A percentile compares a stretch with the other conserved stretches of the same genome.
Conservation (phyloP, 2,797 vertebrate genomes). For the Anomalospiza imberbis region DNA sequence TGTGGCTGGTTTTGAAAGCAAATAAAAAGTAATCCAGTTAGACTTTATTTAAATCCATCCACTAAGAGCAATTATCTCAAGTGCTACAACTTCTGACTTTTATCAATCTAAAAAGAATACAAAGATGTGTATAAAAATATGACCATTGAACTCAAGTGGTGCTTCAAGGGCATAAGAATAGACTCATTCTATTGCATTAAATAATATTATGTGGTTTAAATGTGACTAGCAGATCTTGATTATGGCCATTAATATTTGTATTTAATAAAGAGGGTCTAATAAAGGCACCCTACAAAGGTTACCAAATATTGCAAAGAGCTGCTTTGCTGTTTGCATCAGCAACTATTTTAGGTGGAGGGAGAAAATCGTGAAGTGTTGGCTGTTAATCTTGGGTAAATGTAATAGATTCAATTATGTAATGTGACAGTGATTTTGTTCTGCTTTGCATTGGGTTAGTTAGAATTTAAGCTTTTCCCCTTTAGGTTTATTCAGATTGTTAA, state of each 20-base stretch:
- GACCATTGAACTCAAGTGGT: background rate
- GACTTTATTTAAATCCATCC: conserved; percentile 25
- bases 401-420: conserved; percentile 8
- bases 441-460: conserved; percentile 28
- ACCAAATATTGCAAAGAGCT: background rate
- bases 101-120: background rate
- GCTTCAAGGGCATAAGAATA: background rate
- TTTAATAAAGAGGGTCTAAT: background rate
- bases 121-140: background rate
- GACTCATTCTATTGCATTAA: background rate
- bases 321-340: background rate
- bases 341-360: conserved; percentile 13
- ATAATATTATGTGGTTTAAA: background rate
- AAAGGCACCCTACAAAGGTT: background rate
- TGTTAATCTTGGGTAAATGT: background rate
- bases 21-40: conserved; percentile 49
- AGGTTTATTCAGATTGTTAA: background rate
- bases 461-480: conserved; percentile 25
- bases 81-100: conserved; percentile 18
- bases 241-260: background rate
- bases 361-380: conserved; percentile 1
- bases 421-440: background rate
- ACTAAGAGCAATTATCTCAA: conserved; percentile 22
- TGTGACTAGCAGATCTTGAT: background rate
- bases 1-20: conserved; percentile 26